Base-by-base conservation (phyloP, 1,140 invertebrate species). In the Daktulosphaira vitifoliae region DNA sequence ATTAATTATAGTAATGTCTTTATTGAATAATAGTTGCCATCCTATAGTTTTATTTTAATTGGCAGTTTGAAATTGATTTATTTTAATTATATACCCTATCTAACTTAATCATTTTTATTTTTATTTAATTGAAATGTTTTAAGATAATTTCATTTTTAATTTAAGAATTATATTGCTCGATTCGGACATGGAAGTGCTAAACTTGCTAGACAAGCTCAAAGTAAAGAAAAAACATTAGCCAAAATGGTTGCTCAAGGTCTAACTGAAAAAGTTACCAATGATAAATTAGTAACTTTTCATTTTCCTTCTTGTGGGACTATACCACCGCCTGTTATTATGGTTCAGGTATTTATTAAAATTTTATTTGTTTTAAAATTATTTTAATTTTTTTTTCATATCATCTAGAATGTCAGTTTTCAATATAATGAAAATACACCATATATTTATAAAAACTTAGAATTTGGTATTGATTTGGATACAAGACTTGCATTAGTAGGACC, bases 171-270 rank as follows among this genome's bases (percentile, higher is more conserved):
- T 75, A 98, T 99, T 70, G 97, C 96, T 0, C 78, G 96, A 56
- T 99, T 99, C 78, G 97, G 97, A 82, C 96, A 99, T 76, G 97
- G 97, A 72, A 95, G 90, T 49, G 96, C 96, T 0, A 99, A 99
- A 78, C 76, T 99, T 42, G 97, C 97, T 0, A 80, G 96, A 66
- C 97, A 99, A 76, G 97, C 97, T 48, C 96, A 99, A 77, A 96
- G 92, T 65, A 99, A 99, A 78, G 96, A 99, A 77, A 99, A 99
- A 76, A 98, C 96, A 0, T 76, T 99, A 50, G 94, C 93, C 5
- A 99, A 99, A 78, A 99, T 99, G 96, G 92, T 99, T 7, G 92
- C 96, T 51, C 87, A 90, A 73, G 96, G 96, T 5, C 79, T 99
- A 6, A 98, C 96, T 2, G 94, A 99, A 72, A 94, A 91, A 78